Evolutionary conservation across 2,113 vertebrate species (phyloP).

Genomic region (Gila orcuttii): DNA sequence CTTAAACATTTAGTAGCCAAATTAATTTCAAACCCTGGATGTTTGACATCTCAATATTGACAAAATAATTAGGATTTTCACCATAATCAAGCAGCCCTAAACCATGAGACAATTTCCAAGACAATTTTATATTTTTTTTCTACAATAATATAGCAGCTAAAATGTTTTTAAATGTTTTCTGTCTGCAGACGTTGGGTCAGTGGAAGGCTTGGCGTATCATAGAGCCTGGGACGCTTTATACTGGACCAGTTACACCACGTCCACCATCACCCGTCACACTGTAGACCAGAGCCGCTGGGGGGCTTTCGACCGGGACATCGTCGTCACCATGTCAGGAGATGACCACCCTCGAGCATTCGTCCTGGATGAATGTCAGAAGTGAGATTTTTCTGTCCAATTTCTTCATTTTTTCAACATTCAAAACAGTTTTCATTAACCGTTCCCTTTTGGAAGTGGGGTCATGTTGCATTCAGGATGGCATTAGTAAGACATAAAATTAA

Average conservation of each 20-base stretch:
- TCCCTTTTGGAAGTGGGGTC: neutral
- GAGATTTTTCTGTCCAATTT: slow-evolving; percentile 54
- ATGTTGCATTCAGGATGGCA: neutral
- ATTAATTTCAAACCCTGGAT: too few relatives aligned
- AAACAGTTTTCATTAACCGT: neutral
- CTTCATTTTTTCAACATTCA: neutral
- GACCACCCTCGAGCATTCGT: slow-evolving; percentile 96
- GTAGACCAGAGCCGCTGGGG: slow-evolving; percentile 89
- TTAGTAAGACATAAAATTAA: neutral
- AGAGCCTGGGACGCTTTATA: slow-evolving; percentile 93
- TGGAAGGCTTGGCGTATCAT: slow-evolving; percentile 96
- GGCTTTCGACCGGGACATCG: slow-evolving; percentile 88
- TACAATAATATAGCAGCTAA: neutral
- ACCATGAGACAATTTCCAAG: neutral
- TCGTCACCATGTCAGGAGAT: slow-evolving; percentile 95
- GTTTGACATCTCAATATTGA: neutral
- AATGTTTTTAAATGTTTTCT: neutral
- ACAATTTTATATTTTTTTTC: neutral
- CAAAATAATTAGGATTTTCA: too few relatives aligned
- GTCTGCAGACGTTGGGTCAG: slow-evolving; percentile 88
- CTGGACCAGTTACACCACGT: slow-evolving; percentile 97
- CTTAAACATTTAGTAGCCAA: too few relatives aligned
- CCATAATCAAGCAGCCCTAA: neutral
- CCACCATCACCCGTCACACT: slow-evolving; percentile 93
- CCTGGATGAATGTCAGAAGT: slow-evolving; percentile 95